Base-by-base conservation (phyloP, 2,888 invertebrate genomes). In the Acleris laterana region DNA sequence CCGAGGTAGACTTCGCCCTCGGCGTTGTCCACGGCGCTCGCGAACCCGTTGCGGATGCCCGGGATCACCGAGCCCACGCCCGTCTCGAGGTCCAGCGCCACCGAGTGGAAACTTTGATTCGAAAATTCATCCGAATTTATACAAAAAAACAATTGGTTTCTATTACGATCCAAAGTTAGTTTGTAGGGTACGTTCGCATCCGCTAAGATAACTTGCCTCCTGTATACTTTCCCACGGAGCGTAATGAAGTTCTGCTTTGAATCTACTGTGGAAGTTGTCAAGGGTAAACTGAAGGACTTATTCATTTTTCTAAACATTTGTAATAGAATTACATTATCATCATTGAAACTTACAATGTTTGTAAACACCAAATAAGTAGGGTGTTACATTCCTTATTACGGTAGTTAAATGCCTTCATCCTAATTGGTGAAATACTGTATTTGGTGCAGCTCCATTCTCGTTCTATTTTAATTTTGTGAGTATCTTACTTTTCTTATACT, bases 81-180 rank as follows among this genome's bases (percentile, higher is more conserved):
- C 51, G 77, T 78, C 52, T 80, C 73, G 19, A 88, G 76, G 69
- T 85, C 78, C n/a, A 88, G 72, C 38, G 80, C 69, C 19, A 82
- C 87, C 7, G 79, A 82, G 68, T 85, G 84, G 69, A 88, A 88
- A 71, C 87, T 87, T 78, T 88, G 86, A 59, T 85, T 80, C 0
- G 84, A 83, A 74, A 82, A 85, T 62, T 88, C 83, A 61, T 88
- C 88, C 3, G 86, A 83, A 68, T 88, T 88, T 70, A 88, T 86
- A 71, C 85, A 86, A 69, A 87, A 87, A 72, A 84, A 82, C 58
- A 88, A 70, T 66, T 70, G 76, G 63, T 87, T 83, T 50, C 63
- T 76, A 13, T 68, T 73, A 62, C 82, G 80, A 53, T 86, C 84
- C 44, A 85, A 68, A 28, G 83, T 70, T 63, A 88, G 80, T 69